These are phyloP conservation scores for Pomatostomus ruficeps DNA, from an alignment of 2,113 vertebrate species.

Conservation along the genomic window DNA sequence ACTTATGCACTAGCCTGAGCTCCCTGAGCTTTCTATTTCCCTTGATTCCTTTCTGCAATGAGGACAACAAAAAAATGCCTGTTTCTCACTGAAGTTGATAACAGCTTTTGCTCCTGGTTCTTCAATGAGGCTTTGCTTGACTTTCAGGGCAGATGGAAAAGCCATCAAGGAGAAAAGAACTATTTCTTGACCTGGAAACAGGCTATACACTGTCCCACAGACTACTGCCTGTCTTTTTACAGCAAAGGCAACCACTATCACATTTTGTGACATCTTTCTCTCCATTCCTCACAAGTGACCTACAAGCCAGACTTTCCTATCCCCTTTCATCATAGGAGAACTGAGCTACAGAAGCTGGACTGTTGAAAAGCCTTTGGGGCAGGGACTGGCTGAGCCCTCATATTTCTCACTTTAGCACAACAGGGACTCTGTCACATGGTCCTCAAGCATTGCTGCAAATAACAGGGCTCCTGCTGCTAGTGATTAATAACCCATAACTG, in stretches of 20 bases:
- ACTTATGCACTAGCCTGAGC: background rate
- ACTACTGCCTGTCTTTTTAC: background rate
- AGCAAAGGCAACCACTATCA: background rate
- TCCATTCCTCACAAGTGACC: background rate
- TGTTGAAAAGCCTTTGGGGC: background rate
- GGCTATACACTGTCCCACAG: background rate
- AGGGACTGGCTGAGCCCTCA: background rate
- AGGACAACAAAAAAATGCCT: background rate
- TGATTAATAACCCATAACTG: slow-evolving; percentile 21
- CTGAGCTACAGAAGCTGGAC: background rate
- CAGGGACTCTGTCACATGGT: background rate
- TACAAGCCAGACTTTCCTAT: background rate
- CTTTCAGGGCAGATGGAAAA: slow-evolving; percentile 22
- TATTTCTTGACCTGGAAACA: slow-evolving; percentile 10
- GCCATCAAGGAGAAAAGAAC: background rate
- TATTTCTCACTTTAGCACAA: background rate
- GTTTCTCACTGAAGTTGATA: background rate
- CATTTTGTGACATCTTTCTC: background rate
- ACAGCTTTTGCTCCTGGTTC: background rate
- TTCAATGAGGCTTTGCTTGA: background rate
- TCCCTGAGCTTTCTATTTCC: background rate
- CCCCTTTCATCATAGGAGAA: background rate
- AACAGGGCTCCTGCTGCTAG: background rate
- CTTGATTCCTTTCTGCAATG: background rate
- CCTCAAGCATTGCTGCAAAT: background rate